Percentiles rank a stretch among this genome's conserved stretches.
Evolutionary conservation across 2,888 invertebrate genomes (phyloP).

Genomic region (Cyclophora albipunctata): DNA sequence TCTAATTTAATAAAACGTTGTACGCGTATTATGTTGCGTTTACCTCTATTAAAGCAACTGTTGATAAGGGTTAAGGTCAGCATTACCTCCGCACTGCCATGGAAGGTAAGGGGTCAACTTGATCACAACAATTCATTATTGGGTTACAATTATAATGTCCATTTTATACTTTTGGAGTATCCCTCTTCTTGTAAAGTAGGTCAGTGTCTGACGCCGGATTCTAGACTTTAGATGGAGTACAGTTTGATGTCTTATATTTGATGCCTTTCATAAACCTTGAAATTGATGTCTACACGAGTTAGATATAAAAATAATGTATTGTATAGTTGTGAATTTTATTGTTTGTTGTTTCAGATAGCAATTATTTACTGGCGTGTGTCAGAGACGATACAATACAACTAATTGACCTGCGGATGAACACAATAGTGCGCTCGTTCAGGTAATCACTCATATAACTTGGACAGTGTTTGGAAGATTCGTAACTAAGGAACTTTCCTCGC

Average conservation of each 20-base stretch:
- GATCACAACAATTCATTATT: conserved; percentile 28
- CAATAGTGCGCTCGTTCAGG: conserved; percentile 92
- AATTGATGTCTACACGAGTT: too few relatives aligned
- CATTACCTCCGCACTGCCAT: conserved; percentile 29
- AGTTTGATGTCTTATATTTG: too few relatives aligned
- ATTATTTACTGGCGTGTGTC: conserved; percentile 92
- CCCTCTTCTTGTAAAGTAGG: too few relatives aligned
- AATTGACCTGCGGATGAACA: conserved; percentile 95
- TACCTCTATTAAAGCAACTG: conserved; percentile 28
- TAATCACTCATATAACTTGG: conserved; percentile 42
- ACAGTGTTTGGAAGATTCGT: too few relatives aligned
- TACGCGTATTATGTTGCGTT: conserved; percentile 26
- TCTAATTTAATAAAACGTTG: conserved; percentile 39
- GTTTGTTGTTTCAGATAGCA: conserved; percentile 81
- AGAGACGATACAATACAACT: conserved; percentile 96
- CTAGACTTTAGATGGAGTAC: too few relatives aligned
- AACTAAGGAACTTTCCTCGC: too few relatives aligned
- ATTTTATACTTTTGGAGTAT: conserved; percentile 31
- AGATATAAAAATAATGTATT: too few relatives aligned
- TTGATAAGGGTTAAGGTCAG: conserved; percentile 38
- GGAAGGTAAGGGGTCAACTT: conserved; percentile 27
- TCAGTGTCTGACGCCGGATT: too few relatives aligned
- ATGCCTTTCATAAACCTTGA: too few relatives aligned
- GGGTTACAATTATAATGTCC: conserved; percentile 24
- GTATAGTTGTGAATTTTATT: not conserved